Evolutionary conservation across 2,113 vertebrate species (phyloP), one percentile per base, ranked within the genome.

Genomic region (Siphamia tubifer): DNA sequence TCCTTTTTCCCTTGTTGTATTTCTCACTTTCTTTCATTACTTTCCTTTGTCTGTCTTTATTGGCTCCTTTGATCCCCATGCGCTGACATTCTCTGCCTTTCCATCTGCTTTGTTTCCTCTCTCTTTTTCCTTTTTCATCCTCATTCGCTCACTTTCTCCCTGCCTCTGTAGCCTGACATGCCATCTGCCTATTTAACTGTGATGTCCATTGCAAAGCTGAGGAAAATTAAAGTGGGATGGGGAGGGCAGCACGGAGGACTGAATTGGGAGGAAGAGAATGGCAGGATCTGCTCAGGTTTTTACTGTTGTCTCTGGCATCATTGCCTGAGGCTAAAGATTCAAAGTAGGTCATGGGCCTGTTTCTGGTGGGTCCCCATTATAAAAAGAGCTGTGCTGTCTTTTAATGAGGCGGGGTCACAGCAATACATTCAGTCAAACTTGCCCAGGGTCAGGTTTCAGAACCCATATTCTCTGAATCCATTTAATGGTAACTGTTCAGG

Each of bases 291-390:
- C 54, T 66, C 36, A 40, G 2, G 24, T 66, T 47, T 55, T 48
- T 43, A 35, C 19, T 1, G 12, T 43, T 6, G 3, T 45, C 25
- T 64, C 30, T 75, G 39, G 35, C 56, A 47, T 17, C 43, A 23
- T 38, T 44, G 71, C 74, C 36, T 57, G 9, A 44, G 65, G 79
- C 36, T 45, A 58, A 53, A 39, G 11, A 74, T 74, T 71, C 21
- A 67, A 76, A 83, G 19, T 64, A 57, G 45, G 64, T 69, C 61
- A 57, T 51, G 57, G 56, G 63, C 57, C 70, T 58, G 35, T 51
- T 63, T 76, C 43, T 77, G 27, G 34, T 19, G 49, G 58, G 20
- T 74, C 13, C 30, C 45, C n/a, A 15, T 25, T 55, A 62, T 57
- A 70, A 74, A 42, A 53, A 44, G 35, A 45, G 27, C 20, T 39